These are phyloP conservation scores for Cryptoleucopteryx plumbea DNA, from an alignment of 2,113 vertebrate genomes.

Conservation along the genomic window DNA sequence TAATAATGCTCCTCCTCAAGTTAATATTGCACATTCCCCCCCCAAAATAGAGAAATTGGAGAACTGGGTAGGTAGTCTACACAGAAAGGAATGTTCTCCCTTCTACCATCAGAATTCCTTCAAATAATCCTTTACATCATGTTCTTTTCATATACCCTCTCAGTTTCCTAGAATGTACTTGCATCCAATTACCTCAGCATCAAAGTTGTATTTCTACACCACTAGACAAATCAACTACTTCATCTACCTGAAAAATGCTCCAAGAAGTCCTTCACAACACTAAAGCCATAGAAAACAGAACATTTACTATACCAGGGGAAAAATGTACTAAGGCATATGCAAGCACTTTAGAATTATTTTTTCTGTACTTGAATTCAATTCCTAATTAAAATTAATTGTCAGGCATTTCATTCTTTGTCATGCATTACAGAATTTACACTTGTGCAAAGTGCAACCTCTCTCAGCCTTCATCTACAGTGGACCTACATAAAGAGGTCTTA, in stretches of 20 bases:
- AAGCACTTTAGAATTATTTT: background rate
- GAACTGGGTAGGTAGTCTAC: background rate
- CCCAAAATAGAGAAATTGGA: accelerated
- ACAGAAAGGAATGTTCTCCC: background rate
- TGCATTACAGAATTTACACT: background rate
- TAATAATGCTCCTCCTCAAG: background rate
- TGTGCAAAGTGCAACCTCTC: background rate
- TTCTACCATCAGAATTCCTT: background rate
- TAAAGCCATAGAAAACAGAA: background rate
- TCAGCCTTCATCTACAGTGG: background rate
- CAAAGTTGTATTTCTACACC: background rate
- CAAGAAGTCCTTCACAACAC: background rate
- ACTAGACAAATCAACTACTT: background rate
- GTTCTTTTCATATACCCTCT: background rate
- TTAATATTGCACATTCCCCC: background rate
- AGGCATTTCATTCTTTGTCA: background rate
- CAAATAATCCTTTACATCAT: background rate
- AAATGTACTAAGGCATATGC: background rate
- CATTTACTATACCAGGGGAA: accelerated
- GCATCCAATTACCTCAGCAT: background rate
- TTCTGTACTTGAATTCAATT: background rate
- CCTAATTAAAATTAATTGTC: background rate
- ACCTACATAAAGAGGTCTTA: background rate
- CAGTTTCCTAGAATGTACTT: background rate
- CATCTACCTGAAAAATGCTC: background rate